phyloP scores from a whole-genome alignment of 2,113 vertebrate genomes.

The Gulo gulo region DNA sequence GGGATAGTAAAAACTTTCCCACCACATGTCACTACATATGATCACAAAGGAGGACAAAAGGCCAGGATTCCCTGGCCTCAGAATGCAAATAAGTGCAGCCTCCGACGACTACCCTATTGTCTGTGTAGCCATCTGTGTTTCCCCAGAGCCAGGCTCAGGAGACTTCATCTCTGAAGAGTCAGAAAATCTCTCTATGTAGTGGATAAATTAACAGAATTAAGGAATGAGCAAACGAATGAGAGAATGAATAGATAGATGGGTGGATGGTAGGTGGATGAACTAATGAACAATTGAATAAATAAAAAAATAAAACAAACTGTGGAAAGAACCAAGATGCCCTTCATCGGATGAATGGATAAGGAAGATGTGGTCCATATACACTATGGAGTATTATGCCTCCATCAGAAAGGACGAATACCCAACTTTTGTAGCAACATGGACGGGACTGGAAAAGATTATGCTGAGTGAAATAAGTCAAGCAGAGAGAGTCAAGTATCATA shows the following conservation, averaged over 20 bases:
- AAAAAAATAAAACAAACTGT: not conserved
- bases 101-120: not conserved
- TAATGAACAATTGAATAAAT: not conserved
- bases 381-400: no score
- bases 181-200: not conserved
- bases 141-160: not conserved
- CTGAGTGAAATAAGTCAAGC: no score
- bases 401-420: no score
- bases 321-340: no score
- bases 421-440: no score
- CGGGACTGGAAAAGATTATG: no score
- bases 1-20: not conserved
- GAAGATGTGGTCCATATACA: no score
- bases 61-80: not conserved
- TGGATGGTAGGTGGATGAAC: not conserved
- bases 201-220: not conserved
- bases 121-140: not conserved
- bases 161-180: not conserved
- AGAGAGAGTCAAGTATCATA: no score
- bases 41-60: not conserved
- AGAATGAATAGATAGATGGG: not conserved
- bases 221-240: not conserved
- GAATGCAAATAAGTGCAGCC: not conserved
- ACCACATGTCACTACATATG: not conserved
- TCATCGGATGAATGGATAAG: no score